A percentile compares a stretch with the other conserved stretches of the same genome.
Evolutionary conservation across 2,888 invertebrate genomes (phyloP).

Genomic region (Micoletzkya japonica): DNA sequence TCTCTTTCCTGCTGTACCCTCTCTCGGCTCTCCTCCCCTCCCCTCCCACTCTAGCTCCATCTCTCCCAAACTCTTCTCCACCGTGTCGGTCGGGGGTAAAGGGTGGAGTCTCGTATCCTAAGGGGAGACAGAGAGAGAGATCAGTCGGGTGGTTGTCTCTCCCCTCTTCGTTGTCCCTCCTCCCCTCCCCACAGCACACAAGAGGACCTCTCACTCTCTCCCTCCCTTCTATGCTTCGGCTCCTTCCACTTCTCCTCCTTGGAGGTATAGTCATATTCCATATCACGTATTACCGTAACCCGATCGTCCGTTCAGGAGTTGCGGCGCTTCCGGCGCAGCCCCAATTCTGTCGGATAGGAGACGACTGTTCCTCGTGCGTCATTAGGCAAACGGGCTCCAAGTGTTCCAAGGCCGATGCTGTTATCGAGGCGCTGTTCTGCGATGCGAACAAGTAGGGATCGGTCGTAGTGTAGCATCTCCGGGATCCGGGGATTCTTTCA

Average conservation of each 20-base stretch:
- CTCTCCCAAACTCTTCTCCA: neutral
- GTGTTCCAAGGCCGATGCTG: conserved; percentile 13
- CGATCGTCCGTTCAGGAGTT: conserved; percentile 10
- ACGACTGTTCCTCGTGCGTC: conserved; percentile 16
- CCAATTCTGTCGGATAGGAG: conserved; percentile 18
- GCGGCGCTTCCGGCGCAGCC: conserved; percentile 14
- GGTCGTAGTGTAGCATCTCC: neutral
- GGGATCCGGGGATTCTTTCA: conserved; percentile 27
- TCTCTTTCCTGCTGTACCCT: neutral
- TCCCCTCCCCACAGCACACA: conserved; percentile 3
- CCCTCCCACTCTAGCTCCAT: neutral
- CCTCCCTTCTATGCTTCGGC: conserved; percentile 28
- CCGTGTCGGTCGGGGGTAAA: no score
- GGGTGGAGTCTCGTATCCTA: no score
- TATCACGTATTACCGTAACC: neutral
- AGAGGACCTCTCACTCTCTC: no score
- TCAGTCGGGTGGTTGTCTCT: neutral
- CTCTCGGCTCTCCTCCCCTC: neutral
- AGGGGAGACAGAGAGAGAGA: neutral
- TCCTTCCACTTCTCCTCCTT: conserved; percentile 24
- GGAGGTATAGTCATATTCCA: neutral
- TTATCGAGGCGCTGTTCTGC: conserved; percentile 26
- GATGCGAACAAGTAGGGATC: conserved; percentile 21
- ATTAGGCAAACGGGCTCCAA: conserved; percentile 25
- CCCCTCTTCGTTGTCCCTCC: neutral